Evolutionary conservation across 2,113 vertebrate genomes (phyloP).

Genomic region (Chloropsis hardwickii): DNA sequence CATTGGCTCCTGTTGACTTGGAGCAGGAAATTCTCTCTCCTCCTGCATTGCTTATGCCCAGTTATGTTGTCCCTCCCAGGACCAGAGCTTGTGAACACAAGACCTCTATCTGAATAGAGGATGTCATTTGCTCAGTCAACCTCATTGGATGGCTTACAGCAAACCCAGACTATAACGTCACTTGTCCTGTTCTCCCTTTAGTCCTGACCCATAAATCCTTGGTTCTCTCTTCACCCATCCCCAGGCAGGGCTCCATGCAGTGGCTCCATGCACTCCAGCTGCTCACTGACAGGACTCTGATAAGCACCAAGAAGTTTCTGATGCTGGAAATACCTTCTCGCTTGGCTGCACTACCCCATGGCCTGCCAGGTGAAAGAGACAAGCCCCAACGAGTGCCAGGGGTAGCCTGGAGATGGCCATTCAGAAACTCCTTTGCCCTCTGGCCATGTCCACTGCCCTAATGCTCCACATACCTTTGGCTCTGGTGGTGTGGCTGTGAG

Average conservation of each 20-base stretch:
- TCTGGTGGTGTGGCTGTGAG: background rate
- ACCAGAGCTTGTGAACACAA: background rate
- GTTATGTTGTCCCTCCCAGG: background rate
- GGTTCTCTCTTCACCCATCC: background rate
- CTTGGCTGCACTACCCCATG: background rate
- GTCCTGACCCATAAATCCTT: background rate
- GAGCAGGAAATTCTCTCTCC: background rate
- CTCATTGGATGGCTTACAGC: background rate
- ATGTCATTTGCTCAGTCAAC: background rate
- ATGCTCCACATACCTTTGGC: background rate
- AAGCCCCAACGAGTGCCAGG: background rate
- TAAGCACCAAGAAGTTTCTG: background rate
- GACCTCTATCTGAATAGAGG: background rate
- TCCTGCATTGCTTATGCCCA: background rate
- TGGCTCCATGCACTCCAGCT: background rate
- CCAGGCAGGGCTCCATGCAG: background rate
- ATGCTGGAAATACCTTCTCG: background rate
- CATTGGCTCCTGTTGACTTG: background rate
- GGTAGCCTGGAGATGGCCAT: slow-evolving; percentile 3
- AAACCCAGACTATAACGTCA: background rate
- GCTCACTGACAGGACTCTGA: background rate
- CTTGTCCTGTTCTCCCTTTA: background rate
- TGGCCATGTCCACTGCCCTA: background rate
- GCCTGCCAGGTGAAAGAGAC: background rate
- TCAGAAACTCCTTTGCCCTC: background rate